Evolutionary conservation across 2,113 vertebrate genomes (phyloP).

Genomic region (Corythaeola cristata): DNA sequence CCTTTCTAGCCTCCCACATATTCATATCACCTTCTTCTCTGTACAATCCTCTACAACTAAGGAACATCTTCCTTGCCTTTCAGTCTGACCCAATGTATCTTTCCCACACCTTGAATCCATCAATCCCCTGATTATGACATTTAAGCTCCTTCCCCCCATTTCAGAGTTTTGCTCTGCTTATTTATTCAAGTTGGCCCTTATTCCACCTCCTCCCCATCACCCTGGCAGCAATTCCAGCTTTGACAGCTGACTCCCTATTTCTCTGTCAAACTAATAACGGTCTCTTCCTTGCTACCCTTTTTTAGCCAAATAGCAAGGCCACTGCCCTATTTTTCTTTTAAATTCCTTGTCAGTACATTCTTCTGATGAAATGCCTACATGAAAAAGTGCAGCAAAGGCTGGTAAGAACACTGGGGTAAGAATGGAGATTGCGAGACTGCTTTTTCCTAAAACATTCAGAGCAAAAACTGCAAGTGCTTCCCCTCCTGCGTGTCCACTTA

Average conservation of each 20-base stretch:
- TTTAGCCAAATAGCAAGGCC: constrained; percentile 23
- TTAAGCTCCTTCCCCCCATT: not conserved
- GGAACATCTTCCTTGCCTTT: not conserved
- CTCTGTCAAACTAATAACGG: constrained; percentile 21
- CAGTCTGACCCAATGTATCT: not conserved
- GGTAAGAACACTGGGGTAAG: not conserved
- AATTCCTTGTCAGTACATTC: constrained; percentile 1
- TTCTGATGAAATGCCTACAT: not conserved
- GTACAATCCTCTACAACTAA: not conserved
- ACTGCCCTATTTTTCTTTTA: constrained; percentile 2
- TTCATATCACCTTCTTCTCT: not conserved
- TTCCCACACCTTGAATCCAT: not conserved
- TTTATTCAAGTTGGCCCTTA: constrained; percentile 15
- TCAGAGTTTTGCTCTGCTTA: not conserved
- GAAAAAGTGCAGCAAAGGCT: not conserved
- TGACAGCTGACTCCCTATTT: constrained; percentile 26
- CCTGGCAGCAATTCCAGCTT: not conserved
- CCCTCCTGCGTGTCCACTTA: not conserved
- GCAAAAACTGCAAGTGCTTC: not conserved
- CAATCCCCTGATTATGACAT: not conserved
- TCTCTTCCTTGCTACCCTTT: not conserved
- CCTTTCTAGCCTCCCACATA: not conserved
- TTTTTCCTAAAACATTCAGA: not conserved
- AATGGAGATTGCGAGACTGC: not conserved
- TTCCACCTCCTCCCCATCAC: not conserved